Conservation (phyloP, 2,888 invertebrate genomes). For the Alloscopus bannaensis region DNA sequence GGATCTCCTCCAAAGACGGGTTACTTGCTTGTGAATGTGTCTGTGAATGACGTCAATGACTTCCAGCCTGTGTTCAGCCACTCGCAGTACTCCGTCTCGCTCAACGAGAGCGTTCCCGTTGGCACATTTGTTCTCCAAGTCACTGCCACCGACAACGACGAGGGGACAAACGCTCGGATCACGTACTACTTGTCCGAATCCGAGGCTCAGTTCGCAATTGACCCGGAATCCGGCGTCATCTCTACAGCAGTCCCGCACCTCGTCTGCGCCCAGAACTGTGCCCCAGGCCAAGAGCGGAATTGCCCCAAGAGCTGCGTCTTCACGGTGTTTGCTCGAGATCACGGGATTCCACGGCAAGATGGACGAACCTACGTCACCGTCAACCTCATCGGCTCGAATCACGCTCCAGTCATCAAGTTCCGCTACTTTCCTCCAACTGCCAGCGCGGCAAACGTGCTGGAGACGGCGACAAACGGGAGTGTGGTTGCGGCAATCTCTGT, state of each 20-base stretch:
- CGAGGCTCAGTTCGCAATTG: constrained; percentile 92
- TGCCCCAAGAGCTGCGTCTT: constrained; percentile 96
- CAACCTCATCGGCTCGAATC: constrained; percentile 93
- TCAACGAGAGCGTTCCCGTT: constrained; percentile 95
- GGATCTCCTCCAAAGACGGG: constrained; percentile 89
- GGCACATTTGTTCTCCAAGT: constrained; percentile 93
- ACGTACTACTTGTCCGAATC: constrained; percentile 92
- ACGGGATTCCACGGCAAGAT: constrained; percentile 92
- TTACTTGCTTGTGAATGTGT: constrained; percentile 91
- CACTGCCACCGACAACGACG: constrained; percentile 94
- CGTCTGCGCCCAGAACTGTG: constrained; percentile 89
- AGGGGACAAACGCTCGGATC: constrained; percentile 93
- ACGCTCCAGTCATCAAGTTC: constrained; percentile 93
- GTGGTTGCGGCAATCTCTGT: constrained; percentile 96
- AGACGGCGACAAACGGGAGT: constrained; percentile 92
- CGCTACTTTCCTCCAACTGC: constrained; percentile 89
- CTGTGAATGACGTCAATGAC: constrained; percentile 89
- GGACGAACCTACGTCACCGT: constrained; percentile 95
- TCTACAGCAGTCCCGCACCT: constrained; percentile 86
- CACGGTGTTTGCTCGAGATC: constrained; percentile 94
- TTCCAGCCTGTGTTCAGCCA: constrained; percentile 97
- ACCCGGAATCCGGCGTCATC: constrained; percentile 93
- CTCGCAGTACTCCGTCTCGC: constrained; percentile 92
- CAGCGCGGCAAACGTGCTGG: constrained; percentile 93
- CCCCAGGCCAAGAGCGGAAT: constrained; percentile 76